Conservation (phyloP, 2,113 vertebrate species). For the Micronycteris hirsuta region DNA sequence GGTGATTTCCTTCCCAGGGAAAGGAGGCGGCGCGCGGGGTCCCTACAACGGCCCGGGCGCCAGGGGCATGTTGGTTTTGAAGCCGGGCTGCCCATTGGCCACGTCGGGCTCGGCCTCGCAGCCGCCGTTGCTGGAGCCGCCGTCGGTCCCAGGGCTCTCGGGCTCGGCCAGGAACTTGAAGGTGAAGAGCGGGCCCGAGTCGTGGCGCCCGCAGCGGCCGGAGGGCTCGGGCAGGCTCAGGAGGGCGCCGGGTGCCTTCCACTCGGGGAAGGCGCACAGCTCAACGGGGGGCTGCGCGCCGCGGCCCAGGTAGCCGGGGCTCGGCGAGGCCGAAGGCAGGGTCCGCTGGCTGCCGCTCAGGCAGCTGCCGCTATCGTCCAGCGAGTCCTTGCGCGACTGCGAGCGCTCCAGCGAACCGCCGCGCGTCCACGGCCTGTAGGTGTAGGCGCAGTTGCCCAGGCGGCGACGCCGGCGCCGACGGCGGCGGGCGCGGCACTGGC, state of each 20-base stretch:
- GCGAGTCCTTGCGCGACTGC: conserved; percentile 86
- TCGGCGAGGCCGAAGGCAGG: conserved; percentile 83
- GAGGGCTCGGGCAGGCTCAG: conserved; percentile 75
- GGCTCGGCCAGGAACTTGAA: conserved; percentile 72
- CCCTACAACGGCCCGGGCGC: neutral
- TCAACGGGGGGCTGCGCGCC: conserved; percentile 82
- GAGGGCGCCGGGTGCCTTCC: conserved; percentile 80
- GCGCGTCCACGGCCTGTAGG: conserved; percentile 89
- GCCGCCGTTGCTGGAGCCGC: neutral
- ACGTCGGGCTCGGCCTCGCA: conserved; percentile 19
- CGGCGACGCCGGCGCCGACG: conserved; percentile 89
- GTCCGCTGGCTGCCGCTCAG: conserved; percentile 92
- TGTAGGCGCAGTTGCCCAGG: conserved; percentile 87
- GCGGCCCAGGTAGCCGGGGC: conserved; percentile 86
- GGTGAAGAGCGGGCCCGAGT: conserved; percentile 72
- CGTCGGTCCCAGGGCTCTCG: conserved; percentile 63
- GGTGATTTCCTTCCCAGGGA: neutral
- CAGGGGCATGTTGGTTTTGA: conserved; percentile 39
- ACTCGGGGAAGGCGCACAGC: conserved; percentile 83
- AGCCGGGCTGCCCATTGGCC: conserved; percentile 41
- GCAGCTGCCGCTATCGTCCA: conserved; percentile 87
- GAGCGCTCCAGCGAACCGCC: conserved; percentile 86
- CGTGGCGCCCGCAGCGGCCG: conserved; percentile 36
- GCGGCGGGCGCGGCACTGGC: conserved; percentile 88
- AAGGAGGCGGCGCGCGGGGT: neutral